These are phyloP conservation scores for Stigmatopora nigra DNA, from an alignment of 2,113 vertebrate genomes.

Conservation along the genomic window DNA sequence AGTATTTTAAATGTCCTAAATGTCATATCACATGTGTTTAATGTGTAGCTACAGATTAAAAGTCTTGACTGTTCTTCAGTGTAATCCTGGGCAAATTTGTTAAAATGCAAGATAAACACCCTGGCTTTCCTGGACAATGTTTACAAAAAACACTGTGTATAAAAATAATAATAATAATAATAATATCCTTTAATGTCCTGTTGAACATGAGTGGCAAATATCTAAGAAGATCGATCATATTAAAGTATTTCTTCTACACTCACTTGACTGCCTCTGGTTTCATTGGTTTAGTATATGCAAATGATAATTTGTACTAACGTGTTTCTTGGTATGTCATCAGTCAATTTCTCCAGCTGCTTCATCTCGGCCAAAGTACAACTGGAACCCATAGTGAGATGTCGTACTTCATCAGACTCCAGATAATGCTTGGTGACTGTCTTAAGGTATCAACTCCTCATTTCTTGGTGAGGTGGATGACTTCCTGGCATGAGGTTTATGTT, in stretches of 20 bases:
- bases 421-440: too few relatives aligned
- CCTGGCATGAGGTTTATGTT: too few relatives aligned
- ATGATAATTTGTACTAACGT: background rate
- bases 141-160: constrained; percentile 67
- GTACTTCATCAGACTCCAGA: too few relatives aligned
- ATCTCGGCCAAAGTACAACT: too few relatives aligned
- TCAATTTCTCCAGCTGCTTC: too few relatives aligned
- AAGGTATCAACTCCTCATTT: too few relatives aligned
- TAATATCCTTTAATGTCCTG: constrained; percentile 56
- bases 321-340: background rate
- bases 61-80: constrained; percentile 57
- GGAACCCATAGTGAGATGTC: too few relatives aligned
- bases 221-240: constrained; percentile 68
- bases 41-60: constrained; percentile 65
- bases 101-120: constrained; percentile 44
- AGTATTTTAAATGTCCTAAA: constrained; percentile 72
- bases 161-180: constrained; percentile 41
- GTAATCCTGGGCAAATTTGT: constrained; percentile 53
- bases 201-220: constrained; percentile 68
- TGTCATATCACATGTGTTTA: constrained; percentile 69
- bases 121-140: constrained; percentile 63
- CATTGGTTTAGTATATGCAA: background rate
- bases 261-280: constrained; percentile 17
- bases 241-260: constrained; percentile 70
- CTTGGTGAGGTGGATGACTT: too few relatives aligned